Evolutionary conservation across 2,888 invertebrate genomes (phyloP), one percentile per base, ranked within the genome.

Genomic region (Dasysyrphus tricinctus): DNA sequence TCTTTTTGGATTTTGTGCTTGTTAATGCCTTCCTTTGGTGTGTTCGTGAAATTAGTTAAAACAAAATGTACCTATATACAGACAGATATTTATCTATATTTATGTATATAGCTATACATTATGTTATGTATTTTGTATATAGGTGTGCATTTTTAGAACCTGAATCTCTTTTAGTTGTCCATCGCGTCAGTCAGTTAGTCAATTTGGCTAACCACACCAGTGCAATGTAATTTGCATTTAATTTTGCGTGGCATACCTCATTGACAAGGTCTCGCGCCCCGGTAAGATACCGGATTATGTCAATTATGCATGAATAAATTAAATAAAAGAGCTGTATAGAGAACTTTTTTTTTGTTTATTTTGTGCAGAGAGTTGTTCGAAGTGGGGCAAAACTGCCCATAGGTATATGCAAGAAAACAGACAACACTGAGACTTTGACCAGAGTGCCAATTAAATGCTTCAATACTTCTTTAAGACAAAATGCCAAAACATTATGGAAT

Each of bases 261-360:
- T 86, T 81, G 85, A 81, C 85, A 86, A 86, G 77, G 85, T 86
- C 86, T 86, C 78, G 75, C 70, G 61, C 69, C 82, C 69, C 82
- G 78, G 78, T 86, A 86, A 82, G 81, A 86, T 86, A 86, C 85
- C 75, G 86, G 86, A 82, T 86, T 86, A 75, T 86, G 82, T 86
- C 82, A 86, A 86, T 86, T 86, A 86, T 86, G 75, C 78, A 78
- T 81, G 81, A 78, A 86, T 86, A 81, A 86, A 86, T 78, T 78
- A 86, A 86, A 81, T 44, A 63, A 49, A 37, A 61, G 24, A 74
- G 54, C 70, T 34, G 39, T 32, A 77, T n/a, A n/a, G n/a, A 75
- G 78, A 69, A 54, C 29, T 39, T 39, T 54, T 39, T 47, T 49
- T 49, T 49, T 16, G n/a, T 24, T 56, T 59, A 59, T 72, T 9